phyloP scores from a whole-genome alignment of 2,113 vertebrate species.

The Chloroceryle aenea region DNA sequence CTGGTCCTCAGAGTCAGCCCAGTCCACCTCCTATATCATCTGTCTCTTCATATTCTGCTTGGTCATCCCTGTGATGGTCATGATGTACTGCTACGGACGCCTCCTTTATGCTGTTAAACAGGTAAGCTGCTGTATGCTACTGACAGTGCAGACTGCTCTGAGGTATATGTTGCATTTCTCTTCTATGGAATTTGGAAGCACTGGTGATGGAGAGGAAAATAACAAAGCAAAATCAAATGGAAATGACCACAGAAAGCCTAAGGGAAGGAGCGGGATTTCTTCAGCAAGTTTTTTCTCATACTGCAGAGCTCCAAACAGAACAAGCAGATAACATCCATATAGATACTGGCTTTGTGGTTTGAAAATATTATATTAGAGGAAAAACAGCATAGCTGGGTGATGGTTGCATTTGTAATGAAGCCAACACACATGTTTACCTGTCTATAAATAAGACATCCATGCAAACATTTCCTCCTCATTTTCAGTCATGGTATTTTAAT shows the following conservation, averaged over 20 bases:
- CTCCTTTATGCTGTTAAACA: slow-evolving; percentile 86
- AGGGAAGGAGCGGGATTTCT: not conserved
- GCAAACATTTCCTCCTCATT: not conserved
- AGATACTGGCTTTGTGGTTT: not conserved
- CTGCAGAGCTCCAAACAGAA: not conserved
- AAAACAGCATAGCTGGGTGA: not conserved
- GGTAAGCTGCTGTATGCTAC: slow-evolving; percentile 62
- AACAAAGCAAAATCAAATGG: not conserved
- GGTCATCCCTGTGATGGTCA: slow-evolving; percentile 81
- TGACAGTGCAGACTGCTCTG: not conserved
- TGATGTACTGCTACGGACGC: slow-evolving; percentile 87
- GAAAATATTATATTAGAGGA: not conserved
- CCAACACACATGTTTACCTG: not conserved
- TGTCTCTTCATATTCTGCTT: slow-evolving; percentile 90
- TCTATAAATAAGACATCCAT: not conserved
- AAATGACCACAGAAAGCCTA: not conserved
- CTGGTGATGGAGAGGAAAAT: not conserved
- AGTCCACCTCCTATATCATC: slow-evolving; percentile 86
- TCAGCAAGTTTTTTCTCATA: not conserved
- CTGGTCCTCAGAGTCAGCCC: slow-evolving; percentile 78
- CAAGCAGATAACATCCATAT: not conserved
- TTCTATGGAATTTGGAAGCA: not conserved
- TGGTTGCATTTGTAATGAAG: not conserved
- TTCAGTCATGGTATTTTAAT: not conserved
- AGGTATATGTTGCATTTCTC: not conserved